Evolutionary conservation across 2,888 invertebrate species (phyloP), one percentile per base, ranked within the genome.

Genomic region (Phengaris alcon): DNA sequence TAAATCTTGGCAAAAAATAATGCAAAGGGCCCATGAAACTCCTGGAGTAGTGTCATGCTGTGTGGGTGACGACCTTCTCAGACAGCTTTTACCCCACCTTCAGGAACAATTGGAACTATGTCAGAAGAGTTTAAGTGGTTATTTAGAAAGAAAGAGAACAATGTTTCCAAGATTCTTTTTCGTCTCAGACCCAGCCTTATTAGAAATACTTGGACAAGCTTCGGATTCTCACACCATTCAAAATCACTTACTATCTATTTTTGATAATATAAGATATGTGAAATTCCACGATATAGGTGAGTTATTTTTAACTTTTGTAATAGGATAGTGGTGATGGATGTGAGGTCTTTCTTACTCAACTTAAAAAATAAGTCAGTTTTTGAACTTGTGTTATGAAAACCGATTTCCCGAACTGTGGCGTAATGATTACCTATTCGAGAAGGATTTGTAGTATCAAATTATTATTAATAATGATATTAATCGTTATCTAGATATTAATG

Each of bases 1-100:
- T 89, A 99, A 99, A 86, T 98, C 98, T 0, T 99, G 99, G 99
- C 98, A 98, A 88, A 99, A 98, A 88, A 99, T 99, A 74, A 98
- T 98, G 98, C 98, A 98, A 88, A 93, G 98, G 77, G 99, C 99
- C 0, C 99, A 99, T 84, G 99, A 99, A 88, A 98, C 98, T 0
- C 97, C 98, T 0, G 98, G 99, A 2, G 99, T 99, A 6, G 98
- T 99, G 0, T 96, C 97, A 0, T 99, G 99, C 86, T 99, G 99
- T 86, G 98, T 99, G 7, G 98, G 98, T 8, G 99, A 99, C 85
- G 99, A 99, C 89, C 94, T 98, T 69, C 94, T 99, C 5, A 96
- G 97, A 82, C 98, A 98, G 86, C 94, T 99, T 44, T 89, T 99
- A 51, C 99, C 99, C 0, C 98, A 99, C 93, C 93, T 99, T 15